A percentile compares a stretch with the other conserved stretches of the same genome.
These are phyloP conservation scores for Bemisia tabaci DNA, from an alignment of 1,140 invertebrate species.

Conservation along the genomic window DNA sequence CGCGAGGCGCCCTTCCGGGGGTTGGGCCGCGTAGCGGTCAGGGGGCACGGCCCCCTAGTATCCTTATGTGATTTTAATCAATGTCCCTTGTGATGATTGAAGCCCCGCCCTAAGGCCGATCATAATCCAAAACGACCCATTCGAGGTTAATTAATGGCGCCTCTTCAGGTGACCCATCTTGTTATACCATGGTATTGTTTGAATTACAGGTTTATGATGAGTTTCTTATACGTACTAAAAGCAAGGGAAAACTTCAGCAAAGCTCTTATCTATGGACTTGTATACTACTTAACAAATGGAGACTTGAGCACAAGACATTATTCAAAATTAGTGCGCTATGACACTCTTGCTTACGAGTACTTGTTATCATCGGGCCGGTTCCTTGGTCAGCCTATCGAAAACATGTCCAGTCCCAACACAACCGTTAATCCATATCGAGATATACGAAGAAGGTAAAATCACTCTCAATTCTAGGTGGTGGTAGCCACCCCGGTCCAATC, in stretches of 20 bases:
- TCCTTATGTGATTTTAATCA: too few relatives aligned
- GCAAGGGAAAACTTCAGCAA: neutral
- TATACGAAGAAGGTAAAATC: neutral
- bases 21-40: too few relatives aligned
- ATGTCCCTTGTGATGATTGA: too few relatives aligned
- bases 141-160: too few relatives aligned
- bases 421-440: neutral
- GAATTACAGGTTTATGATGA: neutral
- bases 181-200: too few relatives aligned
- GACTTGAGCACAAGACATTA: neutral
- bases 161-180: too few relatives aligned
- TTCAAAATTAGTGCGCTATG: neutral
- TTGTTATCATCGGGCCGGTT: neutral
- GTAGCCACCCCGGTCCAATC: too few relatives aligned
- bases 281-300: neutral
- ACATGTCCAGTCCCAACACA: neutral
- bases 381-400: neutral
- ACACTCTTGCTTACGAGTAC: neutral
- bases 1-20: too few relatives aligned
- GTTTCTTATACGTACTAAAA: neutral
- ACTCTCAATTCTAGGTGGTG: too few relatives aligned
- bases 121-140: too few relatives aligned
- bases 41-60: too few relatives aligned
- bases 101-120: too few relatives aligned
- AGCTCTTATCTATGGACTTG: neutral